Evolutionary conservation across 2,113 vertebrate species (phyloP).

Genomic region (Gulo gulo): DNA sequence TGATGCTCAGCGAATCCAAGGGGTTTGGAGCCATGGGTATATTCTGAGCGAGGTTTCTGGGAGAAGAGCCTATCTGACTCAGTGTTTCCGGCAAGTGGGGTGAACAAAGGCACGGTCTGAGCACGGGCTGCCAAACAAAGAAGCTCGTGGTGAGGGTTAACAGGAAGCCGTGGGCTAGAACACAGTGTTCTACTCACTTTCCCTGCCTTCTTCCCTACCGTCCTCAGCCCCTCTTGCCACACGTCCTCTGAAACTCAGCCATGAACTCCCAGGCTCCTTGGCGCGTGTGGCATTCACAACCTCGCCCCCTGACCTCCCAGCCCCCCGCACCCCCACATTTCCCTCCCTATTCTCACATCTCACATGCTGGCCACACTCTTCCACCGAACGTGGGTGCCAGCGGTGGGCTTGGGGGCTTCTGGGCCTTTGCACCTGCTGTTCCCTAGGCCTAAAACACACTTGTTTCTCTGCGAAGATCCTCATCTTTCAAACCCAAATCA

Average conservation of each 20-base stretch:
- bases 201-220: accelerated
- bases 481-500: background rate
- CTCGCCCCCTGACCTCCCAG: background rate
- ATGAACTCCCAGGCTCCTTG: background rate
- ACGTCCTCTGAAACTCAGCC: background rate
- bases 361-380: accelerated
- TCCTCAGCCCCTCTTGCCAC: background rate
- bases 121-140: background rate
- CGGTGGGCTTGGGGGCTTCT: background rate
- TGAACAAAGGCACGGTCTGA: background rate
- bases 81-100: background rate
- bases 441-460: background rate
- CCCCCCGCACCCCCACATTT: background rate
- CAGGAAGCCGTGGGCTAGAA: background rate
- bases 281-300: background rate
- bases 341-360: background rate
- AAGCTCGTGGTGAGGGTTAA: background rate
- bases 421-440: background rate
- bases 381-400: background rate
- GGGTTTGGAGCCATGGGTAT: background rate
- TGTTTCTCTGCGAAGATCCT: background rate
- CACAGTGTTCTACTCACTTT: background rate
- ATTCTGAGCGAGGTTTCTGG: background rate
- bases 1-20: background rate
- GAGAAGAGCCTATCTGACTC: background rate